phyloP scores from a whole-genome alignment of 2,113 vertebrate species.

The Osmerus eperlanus region DNA sequence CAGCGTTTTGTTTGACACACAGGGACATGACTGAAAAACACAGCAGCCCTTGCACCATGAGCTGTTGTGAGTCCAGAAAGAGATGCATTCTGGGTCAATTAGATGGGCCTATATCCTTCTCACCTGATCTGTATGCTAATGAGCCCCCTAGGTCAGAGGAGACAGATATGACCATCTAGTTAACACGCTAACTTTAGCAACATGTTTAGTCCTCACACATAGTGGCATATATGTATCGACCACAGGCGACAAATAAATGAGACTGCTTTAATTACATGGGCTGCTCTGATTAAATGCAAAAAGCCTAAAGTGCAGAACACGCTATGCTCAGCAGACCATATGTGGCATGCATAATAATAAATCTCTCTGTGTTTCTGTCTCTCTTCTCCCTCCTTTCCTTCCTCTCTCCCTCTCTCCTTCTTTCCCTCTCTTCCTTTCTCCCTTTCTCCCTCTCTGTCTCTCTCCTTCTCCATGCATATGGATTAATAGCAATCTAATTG shows the following conservation, averaged over 20 bases:
- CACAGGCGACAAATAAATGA: constrained; percentile 39
- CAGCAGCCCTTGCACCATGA: background rate
- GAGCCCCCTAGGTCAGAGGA: constrained; percentile 8
- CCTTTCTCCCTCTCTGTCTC: constrained; percentile 3
- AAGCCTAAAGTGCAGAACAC: constrained; percentile 35
- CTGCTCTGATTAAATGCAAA: constrained; percentile 60
- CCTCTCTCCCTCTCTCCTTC: constrained; percentile 24
- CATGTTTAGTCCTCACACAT: background rate
- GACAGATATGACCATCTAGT: background rate
- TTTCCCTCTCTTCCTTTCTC: constrained; percentile 1
- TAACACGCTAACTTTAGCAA: background rate
- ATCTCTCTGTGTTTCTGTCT: constrained; percentile 24
- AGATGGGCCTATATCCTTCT: constrained; percentile 30
- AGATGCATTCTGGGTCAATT: constrained; percentile 35
- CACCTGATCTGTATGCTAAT: constrained; percentile 1
- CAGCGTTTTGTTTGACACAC: constrained; percentile 44
- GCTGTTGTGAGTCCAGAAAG: constrained; percentile 20
- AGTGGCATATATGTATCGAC: constrained; percentile 32
- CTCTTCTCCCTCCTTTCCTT: constrained; percentile 19
- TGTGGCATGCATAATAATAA: constrained; percentile 43
- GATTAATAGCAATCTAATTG: background rate
- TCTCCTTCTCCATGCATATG: constrained; percentile 1
- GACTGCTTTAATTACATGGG: constrained; percentile 51
- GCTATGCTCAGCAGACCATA: constrained; percentile 35
- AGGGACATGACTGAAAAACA: constrained; percentile 40